These are phyloP conservation scores for Copidosoma aretas DNA, from an alignment of 2,888 invertebrate species.

Conservation along the genomic window DNA sequence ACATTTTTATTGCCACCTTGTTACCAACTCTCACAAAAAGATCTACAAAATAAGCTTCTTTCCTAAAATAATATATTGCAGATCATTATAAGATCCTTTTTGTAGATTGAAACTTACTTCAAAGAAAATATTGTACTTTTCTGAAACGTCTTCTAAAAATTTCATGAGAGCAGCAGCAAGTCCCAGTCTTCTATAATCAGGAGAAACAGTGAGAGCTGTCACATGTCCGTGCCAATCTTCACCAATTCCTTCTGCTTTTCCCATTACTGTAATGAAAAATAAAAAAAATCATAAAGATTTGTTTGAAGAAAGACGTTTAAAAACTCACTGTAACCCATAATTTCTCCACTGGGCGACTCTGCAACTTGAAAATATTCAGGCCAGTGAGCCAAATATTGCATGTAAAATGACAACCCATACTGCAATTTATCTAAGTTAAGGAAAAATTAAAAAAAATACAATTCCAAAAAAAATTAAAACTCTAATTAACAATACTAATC, in stretches of 20 bases:
- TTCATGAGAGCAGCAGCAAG: conserved; percentile 93
- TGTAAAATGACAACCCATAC: conserved; percentile 93
- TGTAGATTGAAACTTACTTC: not conserved
- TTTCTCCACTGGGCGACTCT: conserved; percentile 93
- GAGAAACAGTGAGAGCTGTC: conserved; percentile 95
- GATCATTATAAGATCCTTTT: no score
- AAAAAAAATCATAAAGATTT: not conserved
- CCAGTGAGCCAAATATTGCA: conserved; percentile 98
- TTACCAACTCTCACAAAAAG: conserved; percentile 98
- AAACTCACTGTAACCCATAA: conserved; percentile 97
- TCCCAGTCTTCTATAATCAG: conserved; percentile 90
- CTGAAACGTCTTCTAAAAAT: conserved; percentile 93
- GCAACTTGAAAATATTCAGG: conserved; percentile 98
- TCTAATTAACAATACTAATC: not conserved
- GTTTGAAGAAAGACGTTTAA: conserved; percentile 4
- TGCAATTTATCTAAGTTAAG: conserved; percentile 43
- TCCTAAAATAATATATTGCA: conserved; percentile 66
- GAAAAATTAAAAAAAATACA: conserved; percentile 21
- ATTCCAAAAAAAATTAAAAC: not conserved
- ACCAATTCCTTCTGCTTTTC: conserved; percentile 94
- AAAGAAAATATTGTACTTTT: conserved; percentile 71
- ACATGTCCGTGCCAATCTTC: conserved; percentile 99
- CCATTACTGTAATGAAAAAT: conserved; percentile 81
- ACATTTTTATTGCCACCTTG: conserved; percentile 97
- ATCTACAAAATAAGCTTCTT: conserved; percentile 96